Conservation (phyloP, 64 coral and sea anemone species). For the Stichodactyla mertensii region DNA sequence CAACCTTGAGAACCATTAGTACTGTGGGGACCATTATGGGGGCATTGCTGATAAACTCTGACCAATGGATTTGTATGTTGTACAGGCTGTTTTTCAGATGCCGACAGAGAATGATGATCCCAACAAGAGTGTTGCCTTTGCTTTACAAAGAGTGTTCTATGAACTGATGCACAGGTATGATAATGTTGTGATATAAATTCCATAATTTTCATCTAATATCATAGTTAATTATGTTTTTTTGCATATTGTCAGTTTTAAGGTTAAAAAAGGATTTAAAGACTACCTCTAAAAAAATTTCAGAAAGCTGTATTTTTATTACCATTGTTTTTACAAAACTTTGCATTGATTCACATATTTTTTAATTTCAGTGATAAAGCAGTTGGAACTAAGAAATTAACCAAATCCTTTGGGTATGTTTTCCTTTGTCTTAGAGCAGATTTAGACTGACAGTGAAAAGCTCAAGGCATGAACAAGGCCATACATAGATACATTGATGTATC, state of each 20-base stretch:
- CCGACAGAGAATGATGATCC: constrained; percentile 98
- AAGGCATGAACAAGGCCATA: too few species aligned
- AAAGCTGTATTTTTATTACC: not conserved
- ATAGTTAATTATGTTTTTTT: too few species aligned
- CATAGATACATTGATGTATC: too few species aligned
- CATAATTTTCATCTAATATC: constrained; percentile 9
- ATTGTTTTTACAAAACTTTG: not conserved
- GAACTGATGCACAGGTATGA: constrained; percentile 86
- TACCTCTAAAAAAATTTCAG: too few species aligned
- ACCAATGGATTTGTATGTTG: not conserved
- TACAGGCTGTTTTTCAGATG: constrained; percentile 96
- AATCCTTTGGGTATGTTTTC: constrained; percentile 86
- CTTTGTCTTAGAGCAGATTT: not conserved
- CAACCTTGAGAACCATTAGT: too few species aligned
- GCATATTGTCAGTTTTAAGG: too few species aligned
- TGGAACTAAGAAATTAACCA: constrained; percentile 94
- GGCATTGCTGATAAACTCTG: too few species aligned
- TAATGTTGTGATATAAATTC: not conserved
- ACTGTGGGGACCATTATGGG: too few species aligned
- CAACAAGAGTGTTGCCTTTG: constrained; percentile 95
- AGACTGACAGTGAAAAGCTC: too few species aligned
- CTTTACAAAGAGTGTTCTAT: constrained; percentile 94
- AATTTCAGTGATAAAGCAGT: constrained; percentile 93
- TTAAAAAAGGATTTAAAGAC: too few species aligned
- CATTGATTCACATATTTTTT: not conserved